Evolutionary conservation across 2,888 invertebrate genomes (phyloP), one percentile per base, ranked within the genome.

Genomic region (Philaethria dido): DNA sequence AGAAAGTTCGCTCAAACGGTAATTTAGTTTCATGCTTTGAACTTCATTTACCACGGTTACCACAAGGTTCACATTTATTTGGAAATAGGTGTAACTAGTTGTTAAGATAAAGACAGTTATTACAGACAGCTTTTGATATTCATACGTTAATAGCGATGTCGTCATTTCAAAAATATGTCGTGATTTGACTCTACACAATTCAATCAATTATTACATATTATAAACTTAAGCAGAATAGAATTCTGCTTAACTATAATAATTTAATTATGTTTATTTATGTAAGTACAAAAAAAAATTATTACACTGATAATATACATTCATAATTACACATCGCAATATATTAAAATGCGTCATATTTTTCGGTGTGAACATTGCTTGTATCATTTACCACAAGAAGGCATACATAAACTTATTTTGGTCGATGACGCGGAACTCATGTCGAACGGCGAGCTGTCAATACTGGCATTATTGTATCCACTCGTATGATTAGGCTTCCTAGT

Each of bases 391-490:
- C 72, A 61, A 63, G 66, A 75, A 67, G 67, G 66, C 59, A 73
- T 77, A 74, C 74, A 78, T 78, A 72, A 75, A 78, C 79, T 83
- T 86, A 87, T 87, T 86, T 84, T 74, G 73, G 82, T 81, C 81
- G 82, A 82, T 87, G 85, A 87, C 83, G 79, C 71, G 45, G 16
- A 62, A 33, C 44, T 39, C 25, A 11, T 29, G 29, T 11, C 20
- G 18, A 60, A 25, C 14, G 16, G 20, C 50, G 39, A 64, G 18
- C 57, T 59, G 59, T 67, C 59, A 65, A 60, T 62, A 47, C 42
- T 57, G 20, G 14, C 36, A 22, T 20, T 52, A 44, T 48, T 22
- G 45, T 16, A 25, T 39, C 18, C 8, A 22, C 39, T n/a, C 1
- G 9, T n/a, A 16, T 29, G 16, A n/a, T 1, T 50, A 50, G 25